Percentiles rank a stretch among this genome's conserved stretches.
phyloP scores from a whole-genome alignment of 2,113 vertebrate species.

The Dolichallabes microphthalmus region DNA sequence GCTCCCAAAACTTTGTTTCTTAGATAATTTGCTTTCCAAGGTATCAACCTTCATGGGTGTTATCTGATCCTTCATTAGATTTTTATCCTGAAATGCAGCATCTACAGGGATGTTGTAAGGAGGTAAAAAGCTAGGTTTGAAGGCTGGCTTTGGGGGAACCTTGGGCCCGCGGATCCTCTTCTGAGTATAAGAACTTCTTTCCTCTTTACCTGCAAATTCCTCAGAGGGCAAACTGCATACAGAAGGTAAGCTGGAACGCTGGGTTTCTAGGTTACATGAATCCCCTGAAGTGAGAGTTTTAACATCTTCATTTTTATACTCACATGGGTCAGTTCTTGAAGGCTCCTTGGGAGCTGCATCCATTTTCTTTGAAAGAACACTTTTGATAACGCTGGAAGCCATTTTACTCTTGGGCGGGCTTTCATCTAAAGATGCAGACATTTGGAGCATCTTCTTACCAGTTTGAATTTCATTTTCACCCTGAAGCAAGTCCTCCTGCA shows the following conservation, averaged over 20 bases:
- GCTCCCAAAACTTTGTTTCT: constrained; percentile 35
- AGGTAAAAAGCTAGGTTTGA: constrained; percentile 60
- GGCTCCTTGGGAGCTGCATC: constrained; percentile 66
- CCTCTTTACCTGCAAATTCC: constrained; percentile 54
- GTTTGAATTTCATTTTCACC: constrained; percentile 48
- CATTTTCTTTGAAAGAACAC: constrained; percentile 87
- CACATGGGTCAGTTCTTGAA: constrained; percentile 50
- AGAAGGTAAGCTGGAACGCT: constrained; percentile 68
- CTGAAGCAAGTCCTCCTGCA: constrained; percentile 57
- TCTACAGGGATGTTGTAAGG: constrained; percentile 55
- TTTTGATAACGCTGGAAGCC: constrained; percentile 85
- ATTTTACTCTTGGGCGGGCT: constrained; percentile 75
- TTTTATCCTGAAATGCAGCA: constrained; percentile 52
- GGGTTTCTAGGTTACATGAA: constrained; percentile 50
- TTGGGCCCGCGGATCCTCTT: constrained; percentile 43
- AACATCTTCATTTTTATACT: constrained; percentile 47
- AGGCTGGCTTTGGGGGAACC: constrained; percentile 54
- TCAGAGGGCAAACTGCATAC: constrained; percentile 74
- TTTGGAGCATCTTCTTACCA: constrained; percentile 72
- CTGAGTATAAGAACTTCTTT: constrained; percentile 51
- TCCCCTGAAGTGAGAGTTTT: constrained; percentile 51
- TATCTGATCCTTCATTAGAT: constrained; percentile 22
- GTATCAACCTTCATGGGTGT: constrained; percentile 58
- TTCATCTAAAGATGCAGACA: constrained; percentile 80
- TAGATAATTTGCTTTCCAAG: constrained; percentile 54